Conservation (phyloP, 2,797 vertebrate genomes). For the Hypotaenidia okinawae region DNA sequence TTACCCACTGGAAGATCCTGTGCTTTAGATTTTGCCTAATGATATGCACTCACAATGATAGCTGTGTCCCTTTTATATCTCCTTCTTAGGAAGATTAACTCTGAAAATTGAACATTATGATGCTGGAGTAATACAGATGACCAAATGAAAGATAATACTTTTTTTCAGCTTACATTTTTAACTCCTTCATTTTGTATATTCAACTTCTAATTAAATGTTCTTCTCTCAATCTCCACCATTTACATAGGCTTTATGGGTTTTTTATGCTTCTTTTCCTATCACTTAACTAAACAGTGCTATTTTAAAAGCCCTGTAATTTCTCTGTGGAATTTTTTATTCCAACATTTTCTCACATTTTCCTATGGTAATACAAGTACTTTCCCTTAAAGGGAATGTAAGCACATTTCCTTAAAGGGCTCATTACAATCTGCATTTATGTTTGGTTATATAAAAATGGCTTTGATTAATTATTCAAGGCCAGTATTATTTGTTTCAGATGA, state of each 20-base stretch:
- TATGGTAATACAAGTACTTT: background rate
- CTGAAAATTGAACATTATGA: background rate
- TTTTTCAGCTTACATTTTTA: background rate
- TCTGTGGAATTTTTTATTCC: background rate
- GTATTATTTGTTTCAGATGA: background rate
- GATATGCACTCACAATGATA: background rate
- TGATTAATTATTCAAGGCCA: background rate
- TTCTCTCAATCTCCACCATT: background rate
- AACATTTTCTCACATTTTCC: background rate
- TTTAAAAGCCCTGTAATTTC: background rate
- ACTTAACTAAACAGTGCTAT: background rate
- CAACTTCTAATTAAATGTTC: background rate
- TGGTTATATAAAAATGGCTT: background rate
- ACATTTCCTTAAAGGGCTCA: background rate
- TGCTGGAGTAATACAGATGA: background rate
- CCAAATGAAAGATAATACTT: background rate
- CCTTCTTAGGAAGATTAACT: background rate
- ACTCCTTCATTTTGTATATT: background rate
- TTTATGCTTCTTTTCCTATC: background rate
- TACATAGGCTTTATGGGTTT: background rate
- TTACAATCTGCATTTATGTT: background rate
- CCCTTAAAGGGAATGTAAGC: background rate
- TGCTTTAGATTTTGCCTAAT: background rate
- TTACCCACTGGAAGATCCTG: background rate
- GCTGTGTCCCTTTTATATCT: background rate